These are phyloP conservation scores for Drosophila hawaiiensis DNA, from an alignment of 2,888 invertebrate genomes.

Conservation along the genomic window DNA sequence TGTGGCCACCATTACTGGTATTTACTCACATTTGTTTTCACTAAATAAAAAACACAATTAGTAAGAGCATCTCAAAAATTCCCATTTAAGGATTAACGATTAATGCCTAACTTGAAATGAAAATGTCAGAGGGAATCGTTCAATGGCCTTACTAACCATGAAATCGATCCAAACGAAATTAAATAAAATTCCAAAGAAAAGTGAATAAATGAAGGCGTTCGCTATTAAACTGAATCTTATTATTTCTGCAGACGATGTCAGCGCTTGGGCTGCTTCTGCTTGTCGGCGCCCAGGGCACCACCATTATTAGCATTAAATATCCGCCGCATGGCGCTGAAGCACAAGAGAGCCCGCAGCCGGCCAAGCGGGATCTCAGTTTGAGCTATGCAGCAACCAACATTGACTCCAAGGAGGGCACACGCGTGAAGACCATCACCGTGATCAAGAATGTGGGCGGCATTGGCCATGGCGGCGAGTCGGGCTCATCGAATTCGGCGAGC, in stretches of 20 bases:
- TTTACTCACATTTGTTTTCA: neutral
- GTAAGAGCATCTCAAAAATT: neutral
- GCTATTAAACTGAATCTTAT: neutral
- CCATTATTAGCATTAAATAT: slow-evolving; percentile 77
- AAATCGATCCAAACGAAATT: slow-evolving; percentile 4
- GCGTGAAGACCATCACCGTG: slow-evolving; percentile 84
- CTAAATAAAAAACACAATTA: neutral
- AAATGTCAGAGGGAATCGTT: slow-evolving; percentile 7
- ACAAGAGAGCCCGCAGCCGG: slow-evolving; percentile 62
- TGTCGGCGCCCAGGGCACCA: slow-evolving; percentile 72
- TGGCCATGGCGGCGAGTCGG: slow-evolving; percentile 54
- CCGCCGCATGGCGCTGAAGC: slow-evolving; percentile 48
- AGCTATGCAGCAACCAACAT: slow-evolving; percentile 85
- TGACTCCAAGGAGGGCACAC: slow-evolving; percentile 84
- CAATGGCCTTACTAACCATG: slow-evolving; percentile 72
- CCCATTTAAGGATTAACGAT: neutral
- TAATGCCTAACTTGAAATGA: no score
- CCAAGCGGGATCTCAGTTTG: slow-evolving; percentile 83
- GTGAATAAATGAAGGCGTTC: neutral
- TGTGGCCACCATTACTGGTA: neutral
- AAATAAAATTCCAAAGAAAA: neutral
- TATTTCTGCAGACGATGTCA: slow-evolving; percentile 58
- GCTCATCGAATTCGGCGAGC: slow-evolving; percentile 30
- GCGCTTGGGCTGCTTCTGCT: slow-evolving; percentile 63
- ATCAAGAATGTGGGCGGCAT: slow-evolving; percentile 83